phyloP scores from a whole-genome alignment of 2,113 vertebrate genomes.

The Physeter macrocephalus region DNA sequence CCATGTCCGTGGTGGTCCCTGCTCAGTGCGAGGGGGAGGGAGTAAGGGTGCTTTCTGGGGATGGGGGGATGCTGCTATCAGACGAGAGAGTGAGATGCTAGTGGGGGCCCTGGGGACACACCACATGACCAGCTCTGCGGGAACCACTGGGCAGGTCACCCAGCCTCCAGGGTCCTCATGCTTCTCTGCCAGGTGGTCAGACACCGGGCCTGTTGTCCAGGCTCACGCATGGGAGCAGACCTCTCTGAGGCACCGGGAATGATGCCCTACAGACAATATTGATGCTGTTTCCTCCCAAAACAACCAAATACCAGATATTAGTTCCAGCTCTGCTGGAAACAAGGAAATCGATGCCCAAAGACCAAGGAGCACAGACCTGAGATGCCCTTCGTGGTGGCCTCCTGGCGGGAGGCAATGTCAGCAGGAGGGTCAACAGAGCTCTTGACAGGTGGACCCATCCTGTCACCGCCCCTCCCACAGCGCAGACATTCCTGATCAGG shows the following conservation, averaged over 20 bases:
- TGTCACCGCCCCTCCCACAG: not conserved
- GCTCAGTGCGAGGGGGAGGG: not conserved
- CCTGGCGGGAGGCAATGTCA: not conserved
- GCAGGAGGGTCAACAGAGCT: not conserved
- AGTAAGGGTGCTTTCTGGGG: not conserved
- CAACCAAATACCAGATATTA: not conserved
- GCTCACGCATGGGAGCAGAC: not conserved
- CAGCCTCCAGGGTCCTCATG: fast-evolving
- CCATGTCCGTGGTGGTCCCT: not conserved
- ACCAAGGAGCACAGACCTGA: not conserved
- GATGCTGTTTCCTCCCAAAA: not conserved
- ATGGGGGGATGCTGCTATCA: not conserved
- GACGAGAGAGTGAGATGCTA: not conserved
- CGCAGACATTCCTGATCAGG: not conserved
- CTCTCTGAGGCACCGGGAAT: not conserved
- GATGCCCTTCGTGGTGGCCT: not conserved
- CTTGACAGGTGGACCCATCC: not conserved
- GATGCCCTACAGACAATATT: not conserved
- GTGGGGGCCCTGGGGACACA: no score
- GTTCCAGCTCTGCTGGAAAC: constrained; percentile 6
- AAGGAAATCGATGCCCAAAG: not conserved
- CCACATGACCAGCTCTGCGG: not conserved
- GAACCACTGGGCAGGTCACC: no score
- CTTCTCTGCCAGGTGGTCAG: not conserved
- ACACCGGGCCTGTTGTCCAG: not conserved